Evolutionary conservation across 1,140 invertebrate genomes (phyloP).

Genomic region (Ceratina australensis): DNA sequence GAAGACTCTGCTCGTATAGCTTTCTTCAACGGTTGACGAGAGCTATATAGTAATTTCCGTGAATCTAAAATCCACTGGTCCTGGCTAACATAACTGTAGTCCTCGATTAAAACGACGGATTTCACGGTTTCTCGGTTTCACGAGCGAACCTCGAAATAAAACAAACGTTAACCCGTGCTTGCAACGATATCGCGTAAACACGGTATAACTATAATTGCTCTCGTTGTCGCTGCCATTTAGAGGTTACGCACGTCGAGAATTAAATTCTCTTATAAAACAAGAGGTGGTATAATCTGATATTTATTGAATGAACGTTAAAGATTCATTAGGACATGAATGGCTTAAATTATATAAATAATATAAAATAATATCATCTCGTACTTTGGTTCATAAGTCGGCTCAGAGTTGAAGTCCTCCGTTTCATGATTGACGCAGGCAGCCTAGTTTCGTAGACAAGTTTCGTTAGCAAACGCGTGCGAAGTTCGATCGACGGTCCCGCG

Average conservation of each 20-base stretch:
- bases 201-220: not conserved
- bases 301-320: too few species aligned
- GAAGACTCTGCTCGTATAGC: not conserved
- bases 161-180: not conserved
- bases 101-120: constrained; percentile 13
- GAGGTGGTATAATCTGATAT: too few species aligned
- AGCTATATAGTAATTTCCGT: not conserved
- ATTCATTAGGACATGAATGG: too few species aligned
- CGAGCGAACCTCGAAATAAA: not conserved
- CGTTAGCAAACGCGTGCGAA: constrained; percentile 26
- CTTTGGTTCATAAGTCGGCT: too few species aligned
- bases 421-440: constrained; percentile 36
- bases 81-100: not conserved
- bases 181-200: not conserved
- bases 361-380: too few species aligned
- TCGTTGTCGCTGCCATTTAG: not conserved
- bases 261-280: too few species aligned
- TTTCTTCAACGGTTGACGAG: constrained; percentile 9
- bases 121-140: constrained; percentile 7
- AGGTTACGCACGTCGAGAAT: not conserved
- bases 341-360: too few species aligned
- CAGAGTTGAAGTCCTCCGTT: too few species aligned
- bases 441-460: constrained; percentile 14
- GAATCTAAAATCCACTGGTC: constrained; percentile 19
- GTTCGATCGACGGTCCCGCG: constrained; percentile 16